Evolutionary conservation across 2,888 invertebrate species (phyloP), one percentile per base, ranked within the genome.

Genomic region (Drosophila parthenogenetica): DNA sequence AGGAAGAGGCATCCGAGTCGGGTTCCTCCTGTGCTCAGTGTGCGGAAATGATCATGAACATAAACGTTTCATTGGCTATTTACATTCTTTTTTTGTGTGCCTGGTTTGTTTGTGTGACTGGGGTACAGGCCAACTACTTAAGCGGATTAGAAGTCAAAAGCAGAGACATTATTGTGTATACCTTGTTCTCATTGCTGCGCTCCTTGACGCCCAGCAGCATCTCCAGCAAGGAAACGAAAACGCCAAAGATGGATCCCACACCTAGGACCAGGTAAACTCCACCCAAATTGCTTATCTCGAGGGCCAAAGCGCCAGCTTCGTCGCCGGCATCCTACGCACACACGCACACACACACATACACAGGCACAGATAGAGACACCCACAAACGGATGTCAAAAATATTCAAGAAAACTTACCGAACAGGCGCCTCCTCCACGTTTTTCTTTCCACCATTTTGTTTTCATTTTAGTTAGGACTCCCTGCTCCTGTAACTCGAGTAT

Each of bases 391-490:
- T 43, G 45, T 54, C 42, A 32, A 42, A 10, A 25, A 58, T 45
- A 64, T 51, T 50, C 53, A 17, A 46, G 49, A 60, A 17, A 39
- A 91, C 93, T 93, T 93, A 95, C 95, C 92, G 93, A 93, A 90
- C 96, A 96, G 42, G 94, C 94, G 60, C 95, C 95, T 39, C 95
- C 96, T 14, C 95, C 96, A 73, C 95, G 93, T 92, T 95, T 95
- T 92, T 97, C 96, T 90, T 96, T 95, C 98, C 98, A 98, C 98
- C 98, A 98, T 90, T 95, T 95, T 64, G 95, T 94, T 92, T 97
- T 97, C 93, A 98, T 93, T 79, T 94, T 93, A 17, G 95, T 95
- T 67, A 98, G 93, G 70, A 94, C 93, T 19, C 98, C 97, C 61
- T 94, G 94, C 93, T 98, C 98, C 93, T 98, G 98, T 61, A 98